Evolutionary conservation across 2,113 vertebrate species (phyloP), one percentile per base, ranked within the genome.

Genomic region (Romanogobio albipinnatus): DNA sequence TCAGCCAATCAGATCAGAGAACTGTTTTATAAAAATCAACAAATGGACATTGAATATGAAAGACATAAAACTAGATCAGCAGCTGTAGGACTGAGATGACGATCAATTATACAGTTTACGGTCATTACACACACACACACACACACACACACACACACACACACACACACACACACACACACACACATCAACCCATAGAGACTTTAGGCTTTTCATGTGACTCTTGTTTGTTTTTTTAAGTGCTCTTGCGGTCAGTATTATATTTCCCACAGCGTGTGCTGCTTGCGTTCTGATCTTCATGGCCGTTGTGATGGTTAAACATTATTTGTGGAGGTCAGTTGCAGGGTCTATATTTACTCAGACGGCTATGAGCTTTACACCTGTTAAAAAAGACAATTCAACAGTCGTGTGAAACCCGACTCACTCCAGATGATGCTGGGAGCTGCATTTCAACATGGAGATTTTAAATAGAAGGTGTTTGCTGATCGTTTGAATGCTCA

Each of bases 301-400:
- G 47, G 47, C 24, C 24, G 6, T 61, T 3, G 3, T 4, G 22
- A 14, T 24, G 58, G 17, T 75, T 26, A 51, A 59, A 77, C 24
- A 14, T 19, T 80, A 80, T 80, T 80, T 80, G 43, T 64, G 77
- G 77, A 80, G 77, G 39, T 80, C 77, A 64, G 39, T 29, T 80
- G 77, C 77, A 39, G 77, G 22, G 5, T 74, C 58, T 80, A 36
- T 47, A 47, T 17, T 62, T 79, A 17, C 47, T 76, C 11, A 1
- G 9, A 15, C 19, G 19, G 51, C 53, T 45, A 33, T 58, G 59
- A 26, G 77, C 59, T 62, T 80, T 64, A 80, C 77, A 80, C 77
- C 77, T 80, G 77, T 49, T 80, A 17, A 64, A 80, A 78, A 45
- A 80, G 22, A 80, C 77, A 47, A 62, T 80, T 80, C 77, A 64